Conservation (phyloP, 2,797 vertebrate species). For the Anguilla marmorata region DNA sequence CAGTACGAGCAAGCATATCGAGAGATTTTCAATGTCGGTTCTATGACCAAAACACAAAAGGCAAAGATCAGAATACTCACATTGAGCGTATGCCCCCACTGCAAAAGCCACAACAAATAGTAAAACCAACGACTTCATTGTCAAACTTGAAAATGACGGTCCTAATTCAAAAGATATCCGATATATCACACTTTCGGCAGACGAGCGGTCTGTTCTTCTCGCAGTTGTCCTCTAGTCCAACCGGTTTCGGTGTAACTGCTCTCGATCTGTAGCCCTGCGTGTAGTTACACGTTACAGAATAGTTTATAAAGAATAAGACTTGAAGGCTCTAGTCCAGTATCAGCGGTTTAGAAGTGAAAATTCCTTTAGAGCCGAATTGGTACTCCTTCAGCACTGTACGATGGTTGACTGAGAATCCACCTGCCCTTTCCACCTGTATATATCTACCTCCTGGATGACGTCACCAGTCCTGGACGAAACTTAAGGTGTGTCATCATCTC, state of each 20-base stretch:
- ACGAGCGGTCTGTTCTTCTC: not conserved
- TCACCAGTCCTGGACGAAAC: conserved; percentile 31
- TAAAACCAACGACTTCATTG: conserved; percentile 34
- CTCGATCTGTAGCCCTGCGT: too few relatives aligned
- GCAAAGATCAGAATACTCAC: conserved; percentile 46
- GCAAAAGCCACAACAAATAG: conserved; percentile 51
- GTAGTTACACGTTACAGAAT: not conserved
- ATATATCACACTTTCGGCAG: not conserved
- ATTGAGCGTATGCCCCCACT: conserved; percentile 39
- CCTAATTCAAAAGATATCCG: not conserved
- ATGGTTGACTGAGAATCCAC: not conserved
- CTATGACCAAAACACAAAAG: not conserved
- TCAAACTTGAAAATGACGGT: not conserved
- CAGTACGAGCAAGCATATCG: too few relatives aligned
- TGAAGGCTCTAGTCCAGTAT: not conserved
- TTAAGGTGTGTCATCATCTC: conserved; percentile 31
- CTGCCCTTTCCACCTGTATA: not conserved
- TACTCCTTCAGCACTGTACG: not conserved
- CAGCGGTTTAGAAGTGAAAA: not conserved
- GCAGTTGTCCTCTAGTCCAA: conserved; percentile 12
- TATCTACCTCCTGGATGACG: not conserved
- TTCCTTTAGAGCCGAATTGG: not conserved
- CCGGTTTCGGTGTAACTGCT: not conserved
- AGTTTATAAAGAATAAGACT: not conserved
- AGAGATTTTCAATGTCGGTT: not conserved